Evolutionary conservation across 2,797 vertebrate species (phyloP).

Genomic region (Sebastes ruberrimus): DNA sequence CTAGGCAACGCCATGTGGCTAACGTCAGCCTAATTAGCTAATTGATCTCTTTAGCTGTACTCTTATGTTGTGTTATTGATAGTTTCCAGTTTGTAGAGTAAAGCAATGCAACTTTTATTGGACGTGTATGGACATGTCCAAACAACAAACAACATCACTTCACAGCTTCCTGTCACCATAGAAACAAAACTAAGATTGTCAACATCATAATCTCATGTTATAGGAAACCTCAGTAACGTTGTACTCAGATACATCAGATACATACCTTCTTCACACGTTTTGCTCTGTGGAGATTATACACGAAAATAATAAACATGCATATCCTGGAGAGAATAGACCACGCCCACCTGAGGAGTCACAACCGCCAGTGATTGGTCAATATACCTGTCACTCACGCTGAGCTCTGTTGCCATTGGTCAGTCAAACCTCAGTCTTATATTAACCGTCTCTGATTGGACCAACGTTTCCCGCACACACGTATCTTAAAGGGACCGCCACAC

Average conservation of each 20-base stretch:
- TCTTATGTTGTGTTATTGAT: not conserved
- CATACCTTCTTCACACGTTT: slow-evolving; percentile 7
- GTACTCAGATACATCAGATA: not conserved
- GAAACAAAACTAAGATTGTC: not conserved
- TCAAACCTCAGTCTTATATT: rapidly evolving
- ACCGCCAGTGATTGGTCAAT: slow-evolving; percentile 19
- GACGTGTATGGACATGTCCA: not conserved
- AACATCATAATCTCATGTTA: not conserved
- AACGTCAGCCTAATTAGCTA: slow-evolving; percentile 16
- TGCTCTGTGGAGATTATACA: not conserved
- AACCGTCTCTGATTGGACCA: slow-evolving; percentile 44
- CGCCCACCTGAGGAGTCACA: not conserved
- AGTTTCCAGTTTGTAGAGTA: rapidly evolving
- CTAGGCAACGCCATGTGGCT: not conserved
- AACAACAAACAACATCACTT: not conserved
- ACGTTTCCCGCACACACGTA: rapidly evolving
- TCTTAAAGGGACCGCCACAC: slow-evolving; percentile 4
- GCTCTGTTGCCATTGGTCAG: slow-evolving; percentile 18
- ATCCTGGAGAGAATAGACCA: slow-evolving; percentile 1
- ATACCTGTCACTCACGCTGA: not conserved
- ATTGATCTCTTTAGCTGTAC: not conserved
- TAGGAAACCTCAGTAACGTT: not conserved
- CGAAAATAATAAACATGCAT: not conserved
- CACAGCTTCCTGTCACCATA: slow-evolving; percentile 16
- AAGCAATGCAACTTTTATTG: slow-evolving; percentile 15